A percentile compares a stretch with the other conserved stretches of the same genome.
These are phyloP conservation scores for Tiliqua scincoides DNA, from an alignment of 2,113 vertebrate species.

Conservation along the genomic window DNA sequence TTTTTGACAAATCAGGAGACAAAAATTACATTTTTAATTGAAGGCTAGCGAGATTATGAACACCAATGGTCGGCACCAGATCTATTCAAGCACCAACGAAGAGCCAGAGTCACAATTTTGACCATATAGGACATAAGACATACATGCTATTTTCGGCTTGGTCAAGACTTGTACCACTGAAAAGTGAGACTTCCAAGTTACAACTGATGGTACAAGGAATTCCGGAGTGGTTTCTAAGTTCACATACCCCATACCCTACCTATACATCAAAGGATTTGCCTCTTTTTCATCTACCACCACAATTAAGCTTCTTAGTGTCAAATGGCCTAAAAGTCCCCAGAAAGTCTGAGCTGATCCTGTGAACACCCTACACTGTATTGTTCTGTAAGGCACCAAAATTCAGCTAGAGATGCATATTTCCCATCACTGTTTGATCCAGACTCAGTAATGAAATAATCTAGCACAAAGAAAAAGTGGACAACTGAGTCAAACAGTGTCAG, in stretches of 20 bases:
- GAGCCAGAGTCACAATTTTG: neutral
- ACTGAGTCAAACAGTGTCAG: slow-evolving; percentile 23
- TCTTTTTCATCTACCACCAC: neutral
- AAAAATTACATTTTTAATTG: neutral
- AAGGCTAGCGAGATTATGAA: neutral
- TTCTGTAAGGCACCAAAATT: slow-evolving; percentile 36
- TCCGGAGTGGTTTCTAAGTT: neutral
- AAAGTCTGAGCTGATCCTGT: slow-evolving; percentile 42
- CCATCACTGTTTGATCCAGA: slow-evolving; percentile 17
- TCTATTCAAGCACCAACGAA: neutral
- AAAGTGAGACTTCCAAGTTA: neutral
- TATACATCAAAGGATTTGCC: neutral
- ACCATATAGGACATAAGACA: neutral
- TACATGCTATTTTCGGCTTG: neutral
- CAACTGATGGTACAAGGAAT: neutral
- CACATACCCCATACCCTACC: neutral
- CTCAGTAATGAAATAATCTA: slow-evolving; percentile 32
- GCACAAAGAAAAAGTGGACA: slow-evolving; percentile 35
- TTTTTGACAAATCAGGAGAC: neutral
- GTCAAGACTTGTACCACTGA: neutral
- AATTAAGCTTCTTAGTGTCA: neutral
- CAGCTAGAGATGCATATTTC: slow-evolving; percentile 23
- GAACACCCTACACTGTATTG: slow-evolving; percentile 29
- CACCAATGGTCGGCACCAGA: neutral
- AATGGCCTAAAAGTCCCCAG: slow-evolving; percentile 38